phyloP scores from a whole-genome alignment of 2,888 invertebrate species.

The Nephrotoma flavescens region DNA sequence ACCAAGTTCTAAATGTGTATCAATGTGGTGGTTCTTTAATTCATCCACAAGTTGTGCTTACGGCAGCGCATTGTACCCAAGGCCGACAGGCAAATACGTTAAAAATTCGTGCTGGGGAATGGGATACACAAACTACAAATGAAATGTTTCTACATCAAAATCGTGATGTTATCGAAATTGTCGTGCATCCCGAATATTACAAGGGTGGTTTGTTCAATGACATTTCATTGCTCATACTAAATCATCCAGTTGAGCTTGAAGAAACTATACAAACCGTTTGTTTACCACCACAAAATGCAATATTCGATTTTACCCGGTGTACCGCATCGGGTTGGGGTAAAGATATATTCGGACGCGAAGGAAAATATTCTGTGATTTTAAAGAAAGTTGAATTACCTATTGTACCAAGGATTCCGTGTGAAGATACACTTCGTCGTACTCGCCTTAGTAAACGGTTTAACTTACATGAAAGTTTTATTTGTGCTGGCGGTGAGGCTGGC shows the following conservation, averaged over 20 bases:
- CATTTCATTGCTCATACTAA: conserved; percentile 52
- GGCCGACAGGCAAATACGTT: conserved; percentile 19
- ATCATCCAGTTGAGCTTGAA: conserved; percentile 41
- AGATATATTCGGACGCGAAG: conserved; percentile 29
- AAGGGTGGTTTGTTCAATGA: conserved; percentile 55
- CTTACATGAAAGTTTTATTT: conserved; percentile 54
- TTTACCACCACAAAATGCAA: conserved; percentile 38
- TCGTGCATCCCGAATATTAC: conserved; percentile 48
- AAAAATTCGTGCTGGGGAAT: conserved; percentile 57
- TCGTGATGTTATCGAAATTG: conserved; percentile 39
- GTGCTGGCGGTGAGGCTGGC: conserved; percentile 62
- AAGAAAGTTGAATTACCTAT: conserved; percentile 59
- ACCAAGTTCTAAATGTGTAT: conserved; percentile 30
- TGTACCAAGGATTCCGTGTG: conserved; percentile 36
- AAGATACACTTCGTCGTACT: conserved; percentile 41
- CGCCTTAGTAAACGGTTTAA: conserved; percentile 50
- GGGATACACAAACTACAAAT: conserved; percentile 61
- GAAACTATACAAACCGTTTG: conserved; percentile 57
- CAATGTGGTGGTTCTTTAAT: conserved; percentile 28
- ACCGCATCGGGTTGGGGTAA: conserved; percentile 30
- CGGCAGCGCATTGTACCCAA: conserved; percentile 63
- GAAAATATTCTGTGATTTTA: conserved; percentile 45
- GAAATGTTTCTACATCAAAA: conserved; percentile 59
- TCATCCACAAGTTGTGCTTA: conserved; percentile 46
- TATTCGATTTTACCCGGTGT: conserved; percentile 23